Evolutionary conservation across 2,113 vertebrate genomes (phyloP), one percentile per base, ranked within the genome.

Genomic region (Nothocercus nigrocapillus): DNA sequence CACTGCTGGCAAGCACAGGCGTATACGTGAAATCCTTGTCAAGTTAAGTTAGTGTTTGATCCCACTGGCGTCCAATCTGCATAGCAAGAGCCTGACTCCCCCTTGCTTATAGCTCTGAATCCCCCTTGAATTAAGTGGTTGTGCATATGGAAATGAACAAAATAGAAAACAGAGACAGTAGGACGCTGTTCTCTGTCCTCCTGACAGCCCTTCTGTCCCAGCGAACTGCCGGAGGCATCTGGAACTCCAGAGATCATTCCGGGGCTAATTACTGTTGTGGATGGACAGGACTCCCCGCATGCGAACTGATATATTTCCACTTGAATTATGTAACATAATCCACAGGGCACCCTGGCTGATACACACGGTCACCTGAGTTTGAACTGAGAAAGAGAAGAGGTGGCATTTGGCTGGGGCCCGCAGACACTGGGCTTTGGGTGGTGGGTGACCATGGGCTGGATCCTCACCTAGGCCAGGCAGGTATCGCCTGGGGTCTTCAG

Each of bases 51-150:
- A 72, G 27, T 25, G 28, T 19, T 89, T 4, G 3, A 47, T 88
- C 85, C 42, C 68, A n/a, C 30, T 27, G 20, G 17, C 73, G 22
- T 25, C 34, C 69, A 47, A 42, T n/a, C 67, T 51, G 42, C 74
- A 66, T 82, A 87, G 82, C 49, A 54, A 16, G 12, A 85, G 25
- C 32, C 32, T 15, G 30, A 67, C 74, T 87, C 45, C 61, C 21
- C 62, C 69, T 88, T 63, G 38, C 56, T 44, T 30, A 67, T 88
- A 91, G 28, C 25, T 38, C 13, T 78, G 47, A 70, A 78, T 72
- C 73, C 32, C 54, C 76, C 87, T 56, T 62, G 40, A 91, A 77
- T 93, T 88, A 84, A 85, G 74, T 53, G 64, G 16, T 85, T 88
- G 51, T 85, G 45, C 73, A 85, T 68, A 59, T 5, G 9, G 42